Evolutionary conservation across 1,140 invertebrate species (phyloP).

Genomic region (Phenacoccus solenopsis): DNA sequence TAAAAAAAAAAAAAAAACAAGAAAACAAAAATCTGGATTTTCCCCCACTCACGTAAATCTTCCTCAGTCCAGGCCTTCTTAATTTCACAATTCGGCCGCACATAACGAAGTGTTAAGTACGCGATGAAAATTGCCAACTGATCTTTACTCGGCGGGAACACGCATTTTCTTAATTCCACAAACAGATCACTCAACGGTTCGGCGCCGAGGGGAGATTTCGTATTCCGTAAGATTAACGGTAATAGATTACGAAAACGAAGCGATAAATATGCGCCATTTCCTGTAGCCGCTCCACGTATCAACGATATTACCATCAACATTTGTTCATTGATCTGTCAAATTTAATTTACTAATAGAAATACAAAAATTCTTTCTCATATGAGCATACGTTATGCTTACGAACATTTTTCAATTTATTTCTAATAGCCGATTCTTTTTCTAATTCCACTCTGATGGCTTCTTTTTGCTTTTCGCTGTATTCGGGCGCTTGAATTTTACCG

Average conservation of each 20-base stretch:
- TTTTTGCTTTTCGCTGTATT: conserved; percentile 81
- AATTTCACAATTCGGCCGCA: conserved; percentile 66
- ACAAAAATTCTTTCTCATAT: too few relatives aligned
- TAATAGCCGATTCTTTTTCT: conserved; percentile 68
- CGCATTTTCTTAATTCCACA: conserved; percentile 39
- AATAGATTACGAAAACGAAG: conserved; percentile 48
- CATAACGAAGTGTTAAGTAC: conserved; percentile 51
- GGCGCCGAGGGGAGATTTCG: conserved; percentile 55
- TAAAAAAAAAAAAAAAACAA: background rate
- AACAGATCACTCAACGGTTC: conserved; percentile 47
- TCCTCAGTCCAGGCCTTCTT: conserved; percentile 65
- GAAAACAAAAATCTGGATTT: background rate
- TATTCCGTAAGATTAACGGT: conserved; percentile 44
- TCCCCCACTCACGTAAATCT: conserved; percentile 36
- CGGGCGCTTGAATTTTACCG: conserved; percentile 61
- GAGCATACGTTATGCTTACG: conserved; percentile 21
- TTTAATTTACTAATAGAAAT: too few relatives aligned
- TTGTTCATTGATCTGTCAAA: conserved; percentile 23
- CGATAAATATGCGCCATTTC: conserved; percentile 48
- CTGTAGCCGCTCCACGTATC: conserved; percentile 44
- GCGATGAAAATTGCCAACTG: conserved; percentile 30
- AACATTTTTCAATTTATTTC: conserved; percentile 49
- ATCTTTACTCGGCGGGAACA: conserved; percentile 32
- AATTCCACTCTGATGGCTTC: conserved; percentile 78
- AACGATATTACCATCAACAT: conserved; percentile 40